phyloP scores from a whole-genome alignment of 2,113 vertebrate genomes.

The Pao palembangensis region DNA sequence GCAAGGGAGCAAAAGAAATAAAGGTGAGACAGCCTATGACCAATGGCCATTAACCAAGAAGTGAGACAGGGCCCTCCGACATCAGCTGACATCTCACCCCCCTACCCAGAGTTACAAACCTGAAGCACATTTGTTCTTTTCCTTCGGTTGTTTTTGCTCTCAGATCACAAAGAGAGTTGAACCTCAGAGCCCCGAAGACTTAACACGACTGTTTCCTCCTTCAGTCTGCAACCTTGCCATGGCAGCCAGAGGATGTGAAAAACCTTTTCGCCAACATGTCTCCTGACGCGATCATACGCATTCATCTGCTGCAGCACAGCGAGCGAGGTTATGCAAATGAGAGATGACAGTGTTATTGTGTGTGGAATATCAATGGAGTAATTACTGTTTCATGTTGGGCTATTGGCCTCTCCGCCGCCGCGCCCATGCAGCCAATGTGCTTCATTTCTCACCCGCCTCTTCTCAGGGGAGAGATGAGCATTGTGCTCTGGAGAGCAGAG shows the following conservation, averaged over 20 bases:
- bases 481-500: slow-evolving; percentile 94
- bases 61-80: slow-evolving; percentile 71
- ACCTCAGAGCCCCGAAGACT: slow-evolving; percentile 14
- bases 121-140: slow-evolving; percentile 24
- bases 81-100: slow-evolving; percentile 67
- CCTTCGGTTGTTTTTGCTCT: slow-evolving; percentile 42
- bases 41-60: slow-evolving; percentile 71
- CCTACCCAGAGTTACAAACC: slow-evolving; percentile 45
- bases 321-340: slow-evolving; percentile 98
- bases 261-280: slow-evolving; percentile 68
- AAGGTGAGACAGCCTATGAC: slow-evolving; percentile 76
- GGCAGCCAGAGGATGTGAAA: slow-evolving; percentile 43
- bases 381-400: slow-evolving; percentile 97
- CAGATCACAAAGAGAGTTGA: slow-evolving; percentile 40
- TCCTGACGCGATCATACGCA: slow-evolving; percentile 84
- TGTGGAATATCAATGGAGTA: slow-evolving; percentile 99
- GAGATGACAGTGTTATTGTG: slow-evolving; percentile 98
- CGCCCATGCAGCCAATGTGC: slow-evolving; percentile 77
- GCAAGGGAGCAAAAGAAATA: slow-evolving; percentile 73
- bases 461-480: slow-evolving; percentile 90
- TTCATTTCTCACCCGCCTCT: slow-evolving; percentile 93
- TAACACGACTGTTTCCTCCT: slow-evolving; percentile 21
- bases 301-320: slow-evolving; percentile 79
- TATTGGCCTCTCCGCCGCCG: slow-evolving; percentile 72
- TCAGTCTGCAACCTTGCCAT: slow-evolving; percentile 33